Evolutionary conservation across 37 sponge, comb jelly and placozoan genomes (phyloP), one percentile per base, ranked within the genome.

Genomic region (Axinella damicornis): DNA sequence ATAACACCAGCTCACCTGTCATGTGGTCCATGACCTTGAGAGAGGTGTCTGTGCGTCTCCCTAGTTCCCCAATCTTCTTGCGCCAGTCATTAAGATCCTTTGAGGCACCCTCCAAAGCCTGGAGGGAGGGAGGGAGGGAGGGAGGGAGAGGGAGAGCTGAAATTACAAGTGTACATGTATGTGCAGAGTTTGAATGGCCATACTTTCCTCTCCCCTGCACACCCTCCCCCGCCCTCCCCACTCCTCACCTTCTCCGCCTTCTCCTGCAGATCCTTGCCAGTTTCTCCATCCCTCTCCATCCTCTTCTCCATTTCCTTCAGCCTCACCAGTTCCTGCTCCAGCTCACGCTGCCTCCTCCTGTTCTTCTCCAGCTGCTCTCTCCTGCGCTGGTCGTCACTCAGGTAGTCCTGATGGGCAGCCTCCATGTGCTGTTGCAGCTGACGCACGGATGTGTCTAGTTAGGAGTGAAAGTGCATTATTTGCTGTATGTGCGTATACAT

Each of bases 1-100:
- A n/a, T n/a, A 77, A 20, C 22, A 28, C 58, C 56, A 77, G 9
- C 84, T 24, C n/a, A 87, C 87, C 57, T 70, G 31, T 28, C 80
- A 87, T 79, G 16, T 61, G 32, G 0, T 40, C 24, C 62, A 87
- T 73, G 22, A 87, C 61, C 30, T 62, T 6, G 34, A 87, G 73
- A 30, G 80, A 78, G 59, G 80, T 72, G 15, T 79, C 63, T 11
- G 74, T 70, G 2, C 72, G 62, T 6, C 52, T 0, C 63, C 63
- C 24, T 19, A 87, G 87, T 17, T 68, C 57, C n/a, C 34, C 67
- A 32, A 87, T 87, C 38, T 79, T 72, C 0, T 15, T 65, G 38
- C 40, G 71, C 87, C 87, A 87, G 11, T 73, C 80, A 6, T 61
- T 25, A 41, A 82, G 30, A 21, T 71, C 61, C 46, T 39, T 13